Conservation (phyloP, 1,140 invertebrate genomes). For the Zaprionus camerounensis region DNA sequence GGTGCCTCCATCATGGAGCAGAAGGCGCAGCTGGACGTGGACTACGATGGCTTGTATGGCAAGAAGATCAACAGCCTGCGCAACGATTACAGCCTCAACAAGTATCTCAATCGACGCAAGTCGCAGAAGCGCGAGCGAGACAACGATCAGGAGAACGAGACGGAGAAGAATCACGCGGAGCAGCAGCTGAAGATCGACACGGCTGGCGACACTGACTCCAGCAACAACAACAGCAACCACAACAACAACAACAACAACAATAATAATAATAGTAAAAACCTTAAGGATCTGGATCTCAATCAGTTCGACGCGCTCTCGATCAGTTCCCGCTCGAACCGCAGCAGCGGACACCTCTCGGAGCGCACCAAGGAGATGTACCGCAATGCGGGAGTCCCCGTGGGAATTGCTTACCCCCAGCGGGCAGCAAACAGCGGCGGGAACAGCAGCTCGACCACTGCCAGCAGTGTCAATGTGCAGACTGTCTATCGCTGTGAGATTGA, state of each 20-base stretch:
- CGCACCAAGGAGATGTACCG: constrained; percentile 82
- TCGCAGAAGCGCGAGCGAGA: constrained; percentile 49
- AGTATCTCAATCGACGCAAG: constrained; percentile 79
- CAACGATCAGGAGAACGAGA: constrained; percentile 15
- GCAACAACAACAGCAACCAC: constrained; percentile 33
- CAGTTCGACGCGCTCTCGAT: constrained; percentile 79
- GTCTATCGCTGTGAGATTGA: constrained; percentile 83
- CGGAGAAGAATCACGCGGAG: neutral
- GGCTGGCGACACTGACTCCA: constrained; percentile 39
- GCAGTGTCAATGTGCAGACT: constrained; percentile 65
- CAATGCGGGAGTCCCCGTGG: constrained; percentile 78
- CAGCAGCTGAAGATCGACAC: constrained; percentile 29
- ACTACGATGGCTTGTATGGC: constrained; percentile 71
- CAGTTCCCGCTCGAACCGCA: constrained; percentile 78
- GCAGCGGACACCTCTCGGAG: constrained; percentile 77
- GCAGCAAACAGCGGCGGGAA: constrained; percentile 49
- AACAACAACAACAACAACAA: constrained; percentile 34
- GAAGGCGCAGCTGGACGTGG: constrained; percentile 44
- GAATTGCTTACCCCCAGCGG: constrained; percentile 79
- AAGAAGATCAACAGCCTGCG: constrained; percentile 76
- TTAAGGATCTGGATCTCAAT: constrained; percentile 69
- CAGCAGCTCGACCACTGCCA: neutral
- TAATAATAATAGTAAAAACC: constrained; percentile 55
- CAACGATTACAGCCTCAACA: constrained; percentile 79
- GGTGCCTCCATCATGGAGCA: neutral